A percentile compares a stretch with the other conserved stretches of the same genome.
These are phyloP conservation scores for Salvelinus fontinalis DNA, from an alignment of 2,113 vertebrate species.

Conservation along the genomic window DNA sequence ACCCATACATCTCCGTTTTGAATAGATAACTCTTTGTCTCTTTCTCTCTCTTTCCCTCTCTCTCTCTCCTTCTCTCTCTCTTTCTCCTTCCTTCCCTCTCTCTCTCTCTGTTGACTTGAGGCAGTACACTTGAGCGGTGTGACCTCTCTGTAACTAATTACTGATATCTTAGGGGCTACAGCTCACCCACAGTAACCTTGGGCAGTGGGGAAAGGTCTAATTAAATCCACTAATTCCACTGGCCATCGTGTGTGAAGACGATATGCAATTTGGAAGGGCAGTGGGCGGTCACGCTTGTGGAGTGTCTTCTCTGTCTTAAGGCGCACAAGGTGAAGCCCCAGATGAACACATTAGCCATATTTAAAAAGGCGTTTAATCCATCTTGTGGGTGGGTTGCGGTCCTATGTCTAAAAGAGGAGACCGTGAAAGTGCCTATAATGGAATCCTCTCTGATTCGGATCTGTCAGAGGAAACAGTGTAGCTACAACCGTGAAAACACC, in stretches of 20 bases:
- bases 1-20: too few relatives aligned
- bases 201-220: conserved; percentile 42
- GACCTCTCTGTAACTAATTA: conserved; percentile 29
- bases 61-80: too few relatives aligned
- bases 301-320: conserved; percentile 19
- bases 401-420: conserved; percentile 28
- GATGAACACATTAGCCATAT: conserved; percentile 43
- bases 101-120: conserved; percentile 1
- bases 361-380: conserved; percentile 53
- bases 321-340: conserved; percentile 15
- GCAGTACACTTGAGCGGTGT: conserved; percentile 2
- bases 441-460: neutral
- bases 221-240: conserved; percentile 47
- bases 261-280: conserved; percentile 51
- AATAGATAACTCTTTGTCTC: too few relatives aligned
- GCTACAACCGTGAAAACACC: too few relatives aligned
- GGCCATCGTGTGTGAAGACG: conserved; percentile 18
- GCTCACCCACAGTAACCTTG: conserved; percentile 46
- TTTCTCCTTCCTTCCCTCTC: neutral
- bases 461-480: too few relatives aligned
- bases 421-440: conserved; percentile 43
- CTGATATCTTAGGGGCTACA: conserved; percentile 24
- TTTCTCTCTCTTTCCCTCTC: too few relatives aligned
- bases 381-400: conserved; percentile 12
- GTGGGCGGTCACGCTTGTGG: conserved; percentile 40